A percentile compares a stretch with the other conserved stretches of the same genome.
Evolutionary conservation across 2,888 invertebrate species (phyloP).

Genomic region (Pseudanteris insignis): DNA sequence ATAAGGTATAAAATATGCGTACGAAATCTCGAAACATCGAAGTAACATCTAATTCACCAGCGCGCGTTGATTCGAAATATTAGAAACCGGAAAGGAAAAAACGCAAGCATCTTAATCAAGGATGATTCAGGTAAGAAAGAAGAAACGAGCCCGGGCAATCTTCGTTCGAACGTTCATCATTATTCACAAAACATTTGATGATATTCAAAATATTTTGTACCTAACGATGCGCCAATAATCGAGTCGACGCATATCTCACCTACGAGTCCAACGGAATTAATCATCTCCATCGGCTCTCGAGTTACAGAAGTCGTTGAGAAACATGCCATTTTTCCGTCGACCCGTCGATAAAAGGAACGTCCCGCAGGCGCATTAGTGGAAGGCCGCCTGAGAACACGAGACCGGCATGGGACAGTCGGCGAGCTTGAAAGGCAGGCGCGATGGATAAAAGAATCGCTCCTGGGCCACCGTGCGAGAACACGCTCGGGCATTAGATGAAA

Average conservation of each 20-base stretch:
- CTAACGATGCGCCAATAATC: conserved; percentile 40
- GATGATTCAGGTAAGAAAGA: no score
- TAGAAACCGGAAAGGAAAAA: background rate
- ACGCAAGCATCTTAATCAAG: conserved; percentile 2
- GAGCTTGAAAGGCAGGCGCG: conserved; percentile 10
- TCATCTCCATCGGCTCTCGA: conserved; percentile 31
- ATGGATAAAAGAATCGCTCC: conserved; percentile 57
- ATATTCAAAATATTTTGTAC: conserved; percentile 46
- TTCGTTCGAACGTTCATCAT: conserved; percentile 31
- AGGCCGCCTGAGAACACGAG: conserved; percentile 41
- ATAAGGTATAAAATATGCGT: no score
- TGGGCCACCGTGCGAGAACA: conserved; percentile 56
- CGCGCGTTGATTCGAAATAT: no score
- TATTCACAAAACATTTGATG: conserved; percentile 40
- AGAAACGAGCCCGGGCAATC: conserved; percentile 2
- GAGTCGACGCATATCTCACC: conserved; percentile 36
- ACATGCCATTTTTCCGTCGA: conserved; percentile 42
- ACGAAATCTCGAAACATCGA: no score
- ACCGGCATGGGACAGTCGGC: conserved; percentile 36
- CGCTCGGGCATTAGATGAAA: conserved; percentile 34
- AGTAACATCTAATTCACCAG: no score
- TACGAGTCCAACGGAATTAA: conserved; percentile 39
- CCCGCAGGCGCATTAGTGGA: conserved; percentile 40
- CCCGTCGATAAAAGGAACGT: conserved; percentile 39
- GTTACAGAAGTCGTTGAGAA: conserved; percentile 42